These are phyloP conservation scores for Thereva unica DNA, from an alignment of 2,888 invertebrate genomes.

Conservation along the genomic window DNA sequence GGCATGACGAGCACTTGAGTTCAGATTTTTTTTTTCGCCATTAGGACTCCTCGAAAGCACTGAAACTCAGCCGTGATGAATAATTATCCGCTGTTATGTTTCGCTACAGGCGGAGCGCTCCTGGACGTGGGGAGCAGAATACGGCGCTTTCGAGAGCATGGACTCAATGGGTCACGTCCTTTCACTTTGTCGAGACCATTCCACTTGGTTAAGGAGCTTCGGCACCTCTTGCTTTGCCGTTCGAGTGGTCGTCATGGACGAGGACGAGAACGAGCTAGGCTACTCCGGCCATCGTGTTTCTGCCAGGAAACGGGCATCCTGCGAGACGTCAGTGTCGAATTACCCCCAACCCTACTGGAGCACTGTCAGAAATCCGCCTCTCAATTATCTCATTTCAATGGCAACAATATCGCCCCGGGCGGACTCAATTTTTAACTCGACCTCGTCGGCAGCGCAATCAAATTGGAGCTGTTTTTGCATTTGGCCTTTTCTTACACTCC, in stretches of 20 bases:
- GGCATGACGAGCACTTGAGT: background rate
- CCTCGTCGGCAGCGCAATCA: no score
- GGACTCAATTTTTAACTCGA: no score
- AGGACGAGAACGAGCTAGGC: background rate
- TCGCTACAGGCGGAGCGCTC: constrained; percentile 2
- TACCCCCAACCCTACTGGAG: background rate
- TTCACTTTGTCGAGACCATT: constrained; percentile 24
- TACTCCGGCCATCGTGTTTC: no score
- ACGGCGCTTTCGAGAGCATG: constrained; percentile 3
- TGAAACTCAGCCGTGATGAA: constrained; percentile 10
- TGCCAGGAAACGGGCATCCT: no score
- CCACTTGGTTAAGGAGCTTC: constrained; percentile 1
- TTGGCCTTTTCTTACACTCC: background rate
- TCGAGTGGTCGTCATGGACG: background rate
- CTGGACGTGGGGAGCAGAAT: background rate
- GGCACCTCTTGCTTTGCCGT: constrained; percentile 18
- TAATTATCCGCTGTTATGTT: constrained; percentile 28
- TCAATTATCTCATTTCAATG: no score
- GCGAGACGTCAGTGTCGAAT: background rate
- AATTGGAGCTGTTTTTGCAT: no score
- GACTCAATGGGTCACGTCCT: constrained; percentile 17
- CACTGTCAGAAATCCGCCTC: no score
- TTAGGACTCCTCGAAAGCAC: background rate
- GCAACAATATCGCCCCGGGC: no score
- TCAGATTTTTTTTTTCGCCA: background rate